These are phyloP conservation scores for Allolobophora icterica DNA, from an alignment of 2,888 invertebrate genomes.

Conservation along the genomic window DNA sequence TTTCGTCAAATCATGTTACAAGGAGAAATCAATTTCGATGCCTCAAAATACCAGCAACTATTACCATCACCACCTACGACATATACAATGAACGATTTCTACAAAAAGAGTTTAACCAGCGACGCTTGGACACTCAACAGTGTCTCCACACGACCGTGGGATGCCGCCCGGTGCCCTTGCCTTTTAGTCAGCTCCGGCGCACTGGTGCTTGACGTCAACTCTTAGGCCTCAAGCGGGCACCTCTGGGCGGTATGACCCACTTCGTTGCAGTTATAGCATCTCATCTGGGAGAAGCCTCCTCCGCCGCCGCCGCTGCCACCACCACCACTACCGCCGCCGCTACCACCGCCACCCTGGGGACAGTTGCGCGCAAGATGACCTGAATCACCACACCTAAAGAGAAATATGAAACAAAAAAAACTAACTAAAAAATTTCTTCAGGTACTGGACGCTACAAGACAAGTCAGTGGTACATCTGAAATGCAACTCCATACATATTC, in stretches of 20 bases:
- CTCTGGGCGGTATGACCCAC: constrained; percentile 66
- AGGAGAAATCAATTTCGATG: neutral
- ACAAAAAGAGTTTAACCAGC: constrained; percentile 24
- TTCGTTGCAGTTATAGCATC: constrained; percentile 65
- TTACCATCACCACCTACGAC: constrained; percentile 25
- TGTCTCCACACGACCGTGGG: constrained; percentile 24
- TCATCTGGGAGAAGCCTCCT: constrained; percentile 41
- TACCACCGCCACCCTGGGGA: constrained; percentile 41
- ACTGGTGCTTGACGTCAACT: constrained; percentile 1
- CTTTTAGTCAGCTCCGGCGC: constrained; percentile 21
- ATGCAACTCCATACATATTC: neutral
- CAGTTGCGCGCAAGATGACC: constrained; percentile 54
- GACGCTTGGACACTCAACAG: constrained; percentile 3
- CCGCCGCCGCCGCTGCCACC: constrained; percentile 30
- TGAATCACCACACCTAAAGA: constrained; percentile 81
- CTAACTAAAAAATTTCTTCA: neutral
- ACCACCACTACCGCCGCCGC: constrained; percentile 51
- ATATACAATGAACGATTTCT: constrained; percentile 25
- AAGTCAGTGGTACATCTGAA: neutral
- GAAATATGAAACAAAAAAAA: neutral
- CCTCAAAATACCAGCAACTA: neutral
- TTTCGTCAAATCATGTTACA: constrained; percentile 12
- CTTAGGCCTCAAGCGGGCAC: constrained; percentile 54
- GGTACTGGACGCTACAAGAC: neutral
- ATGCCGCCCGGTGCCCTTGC: constrained; percentile 29